phyloP scores from a whole-genome alignment of 2,888 invertebrate genomes.

The Pristionchus arcanus region DNA sequence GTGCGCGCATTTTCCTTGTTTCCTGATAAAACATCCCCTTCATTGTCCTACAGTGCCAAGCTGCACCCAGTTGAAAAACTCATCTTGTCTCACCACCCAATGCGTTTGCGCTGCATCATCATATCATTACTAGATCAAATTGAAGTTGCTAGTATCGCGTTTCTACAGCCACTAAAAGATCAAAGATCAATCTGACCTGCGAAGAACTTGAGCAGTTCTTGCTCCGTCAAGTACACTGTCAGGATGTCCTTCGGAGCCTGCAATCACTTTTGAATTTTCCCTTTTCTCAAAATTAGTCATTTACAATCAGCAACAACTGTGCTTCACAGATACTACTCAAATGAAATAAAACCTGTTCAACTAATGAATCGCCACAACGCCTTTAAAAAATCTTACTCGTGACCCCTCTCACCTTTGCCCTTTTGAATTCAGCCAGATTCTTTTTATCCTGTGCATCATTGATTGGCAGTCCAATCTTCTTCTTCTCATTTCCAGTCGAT shows the following conservation, averaged over 20 bases:
- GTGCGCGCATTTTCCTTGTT: too few relatives aligned
- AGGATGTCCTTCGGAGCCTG: conserved; percentile 42
- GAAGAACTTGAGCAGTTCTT: conserved; percentile 7
- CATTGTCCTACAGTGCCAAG: too few relatives aligned
- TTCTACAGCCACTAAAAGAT: not conserved
- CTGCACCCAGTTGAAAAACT: too few relatives aligned
- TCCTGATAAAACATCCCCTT: too few relatives aligned
- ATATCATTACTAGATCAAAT: too few relatives aligned
- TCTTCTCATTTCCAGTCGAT: not conserved
- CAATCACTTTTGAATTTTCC: not conserved
- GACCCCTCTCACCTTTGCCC: not conserved
- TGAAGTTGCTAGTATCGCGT: too few relatives aligned
- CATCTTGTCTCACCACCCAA: too few relatives aligned
- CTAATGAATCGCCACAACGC: too few relatives aligned
- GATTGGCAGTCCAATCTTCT: not conserved
- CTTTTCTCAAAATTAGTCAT: not conserved
- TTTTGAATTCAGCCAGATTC: conserved; percentile 15
- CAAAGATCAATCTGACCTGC: not conserved
- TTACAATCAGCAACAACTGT: not conserved
- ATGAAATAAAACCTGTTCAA: not conserved
- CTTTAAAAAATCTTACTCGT: not conserved
- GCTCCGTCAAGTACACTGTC: not conserved
- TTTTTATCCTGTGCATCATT: conserved; percentile 45
- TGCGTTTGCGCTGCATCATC: too few relatives aligned
- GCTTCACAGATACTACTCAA: not conserved